Evolutionary conservation across 1,140 invertebrate species (phyloP), one percentile per base, ranked within the genome.

Genomic region (Lepidostoma basale): DNA sequence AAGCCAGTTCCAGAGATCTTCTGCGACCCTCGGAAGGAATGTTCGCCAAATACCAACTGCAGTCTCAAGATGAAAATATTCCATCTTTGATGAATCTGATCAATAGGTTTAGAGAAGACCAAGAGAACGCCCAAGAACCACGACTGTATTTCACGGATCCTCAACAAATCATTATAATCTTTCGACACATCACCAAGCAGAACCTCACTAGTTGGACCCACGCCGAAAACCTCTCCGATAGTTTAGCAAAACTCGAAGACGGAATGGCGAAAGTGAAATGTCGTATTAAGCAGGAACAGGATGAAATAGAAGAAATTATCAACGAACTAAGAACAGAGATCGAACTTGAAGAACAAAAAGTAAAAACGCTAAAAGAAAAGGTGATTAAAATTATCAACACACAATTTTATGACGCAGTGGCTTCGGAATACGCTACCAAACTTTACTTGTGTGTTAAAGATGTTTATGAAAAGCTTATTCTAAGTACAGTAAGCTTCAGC

Each of bases 171-270:
- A 69, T 85, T 3, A 74, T 77, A 5, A 81, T 85, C 10, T 88
- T 90, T 71, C 74, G 77, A 60, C 79, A 81, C 33, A 83, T 89
- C 49, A 87, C 88, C 73, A 79, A 85, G 62, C 88, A 89, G 75
- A 89, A 89, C 77, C 76, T 89, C 9, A 88, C 88, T 73, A 87
- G 85, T 20, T 79, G 89, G 72, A 77, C 87, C 36, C 85, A 87
- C 36, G 82, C 87, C 0, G 87, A 89, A 75, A 84, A 86, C 60
- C 74, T 90, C n/a, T 84, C 82, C 4, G 78, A 79, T 16, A 85
- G 85, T 6, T 81, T 86, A 71, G 79, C 82, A 20, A 78, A 85
- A 10, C 78, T 89, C 63, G 73, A 79, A 62, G 75, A 79, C n/a
- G 79, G 79, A 20, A 84, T 88, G 59, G 44, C 74, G 0, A 49